Evolutionary conservation across 2,113 vertebrate species (phyloP).

Genomic region (Seriola dumerili): DNA sequence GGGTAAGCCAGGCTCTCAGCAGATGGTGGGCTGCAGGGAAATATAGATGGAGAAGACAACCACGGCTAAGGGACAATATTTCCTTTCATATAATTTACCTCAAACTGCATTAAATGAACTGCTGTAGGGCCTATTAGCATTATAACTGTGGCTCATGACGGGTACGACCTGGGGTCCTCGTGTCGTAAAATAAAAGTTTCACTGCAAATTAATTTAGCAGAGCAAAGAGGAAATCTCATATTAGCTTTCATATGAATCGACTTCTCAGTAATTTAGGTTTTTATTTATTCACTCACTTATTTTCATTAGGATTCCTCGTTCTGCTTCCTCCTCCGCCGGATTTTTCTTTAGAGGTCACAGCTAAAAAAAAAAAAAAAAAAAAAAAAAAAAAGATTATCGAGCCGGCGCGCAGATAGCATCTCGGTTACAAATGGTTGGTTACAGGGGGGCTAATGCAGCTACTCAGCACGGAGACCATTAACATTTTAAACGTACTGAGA

Average conservation of each 20-base stretch:
- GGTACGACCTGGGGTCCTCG: not conserved
- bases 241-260: not conserved
- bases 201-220: slow-evolving; percentile 15
- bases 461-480: slow-evolving; percentile 8
- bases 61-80: slow-evolving; percentile 58
- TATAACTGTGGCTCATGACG: not conserved
- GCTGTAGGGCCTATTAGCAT: not conserved
- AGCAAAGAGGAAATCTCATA: not conserved
- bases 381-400: slow-evolving; percentile 35
- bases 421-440: slow-evolving; percentile 12
- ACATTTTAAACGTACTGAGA: slow-evolving; percentile 20
- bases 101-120: slow-evolving; percentile 52
- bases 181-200: slow-evolving; percentile 10
- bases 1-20: slow-evolving; percentile 46
- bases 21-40: slow-evolving; percentile 75
- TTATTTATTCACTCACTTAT: slow-evolving; percentile 8
- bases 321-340: not conserved
- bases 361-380: slow-evolving; percentile 35
- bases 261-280: not conserved
- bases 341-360: slow-evolving; percentile 39
- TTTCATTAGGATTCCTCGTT: not conserved
- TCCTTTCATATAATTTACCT: slow-evolving; percentile 57
- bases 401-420: slow-evolving; percentile 37
- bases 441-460: slow-evolving; percentile 11
- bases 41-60: slow-evolving; percentile 60